Base-by-base conservation (phyloP, 2,888 invertebrate genomes). In the Sylvicola fuscatus region DNA sequence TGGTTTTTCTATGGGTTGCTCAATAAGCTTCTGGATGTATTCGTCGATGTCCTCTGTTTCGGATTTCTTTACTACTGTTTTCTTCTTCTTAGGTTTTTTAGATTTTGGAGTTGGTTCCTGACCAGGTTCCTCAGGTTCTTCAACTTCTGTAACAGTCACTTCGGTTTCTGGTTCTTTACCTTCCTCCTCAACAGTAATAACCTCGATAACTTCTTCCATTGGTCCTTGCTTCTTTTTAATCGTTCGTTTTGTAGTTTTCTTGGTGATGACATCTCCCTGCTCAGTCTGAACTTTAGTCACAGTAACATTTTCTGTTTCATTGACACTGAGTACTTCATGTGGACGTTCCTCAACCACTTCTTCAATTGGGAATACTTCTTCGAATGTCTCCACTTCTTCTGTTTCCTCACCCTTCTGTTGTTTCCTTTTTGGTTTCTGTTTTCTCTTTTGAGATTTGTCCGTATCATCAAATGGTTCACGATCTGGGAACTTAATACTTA, bases 1-100 rank as follows among this genome's bases (percentile, higher is more conserved):
- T 3, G 63, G 57, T 46, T 66, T 64, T 51, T 75, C 72, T 30
- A 74, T 52, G 41, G 68, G 21, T 21, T 21, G 21, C 4, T 21
- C 21, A 21, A 34, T 34, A 6, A 34, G 15, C 14, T 27, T 3
- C 15, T 28, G 13, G 11, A 34, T 8, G 15, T 29, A 34, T 21
- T 38, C 37, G 15, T 35, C 31, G 1, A 17, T 27, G n/a, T 38
- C 35, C 21, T 35, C 33, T 29, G 17, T 27, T 36, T 36, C n/a
- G 3, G 14, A 15, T n/a, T 32, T 27, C 8, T 39, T 27, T 4
- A 8, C 8, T 6, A 21, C 32, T 12, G 13, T 10, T 21, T 15
- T 16, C 10, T 3, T 13, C 11, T 40, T 45, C 41, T 48, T 46
- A 15, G 43, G 41, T 43, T 50, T 51, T 43, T 21, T 21, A 6